phyloP scores from a whole-genome alignment of 2,888 invertebrate species.

The Drosophila gaucha region DNA sequence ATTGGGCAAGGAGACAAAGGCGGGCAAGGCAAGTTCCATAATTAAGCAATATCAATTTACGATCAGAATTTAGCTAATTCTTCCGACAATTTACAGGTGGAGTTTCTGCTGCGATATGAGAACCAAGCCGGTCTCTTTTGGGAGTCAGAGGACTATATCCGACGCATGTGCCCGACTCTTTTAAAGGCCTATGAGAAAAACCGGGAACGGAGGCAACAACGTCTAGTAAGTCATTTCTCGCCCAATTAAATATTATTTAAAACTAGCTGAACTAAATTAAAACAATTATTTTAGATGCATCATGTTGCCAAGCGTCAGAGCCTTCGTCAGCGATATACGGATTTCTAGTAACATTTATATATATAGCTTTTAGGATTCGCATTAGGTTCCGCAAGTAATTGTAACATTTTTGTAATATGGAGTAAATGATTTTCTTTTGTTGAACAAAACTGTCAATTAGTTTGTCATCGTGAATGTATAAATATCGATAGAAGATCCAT shows the following conservation, averaged over 20 bases:
- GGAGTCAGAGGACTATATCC: slow-evolving; percentile 77
- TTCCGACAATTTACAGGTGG: slow-evolving; percentile 59
- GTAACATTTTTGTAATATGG: slow-evolving; percentile 74
- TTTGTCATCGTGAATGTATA: neutral
- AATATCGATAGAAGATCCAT: slow-evolving; percentile 13
- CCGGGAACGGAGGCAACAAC: slow-evolving; percentile 76
- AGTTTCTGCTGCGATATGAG: slow-evolving; percentile 77
- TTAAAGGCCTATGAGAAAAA: slow-evolving; percentile 75
- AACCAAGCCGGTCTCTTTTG: slow-evolving; percentile 75
- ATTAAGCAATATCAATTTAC: neutral
- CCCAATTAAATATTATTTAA: neutral
- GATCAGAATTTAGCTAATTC: neutral
- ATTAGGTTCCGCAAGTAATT: slow-evolving; percentile 66
- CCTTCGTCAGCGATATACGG: slow-evolving; percentile 79
- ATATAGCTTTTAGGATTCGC: slow-evolving; percentile 57
- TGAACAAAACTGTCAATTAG: slow-evolving; percentile 48
- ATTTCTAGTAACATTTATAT: slow-evolving; percentile 65
- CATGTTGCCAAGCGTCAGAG: slow-evolving; percentile 81
- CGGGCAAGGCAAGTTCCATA: slow-evolving; percentile 66
- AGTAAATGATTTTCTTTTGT: slow-evolving; percentile 77
- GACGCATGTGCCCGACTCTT: slow-evolving; percentile 73
- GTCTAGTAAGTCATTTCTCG: slow-evolving; percentile 65
- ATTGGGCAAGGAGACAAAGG: slow-evolving; percentile 77
- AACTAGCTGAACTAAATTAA: neutral
- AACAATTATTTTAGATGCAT: slow-evolving; percentile 68